Base-by-base conservation (phyloP, 2,797 vertebrate species). In the Esox lucius region DNA sequence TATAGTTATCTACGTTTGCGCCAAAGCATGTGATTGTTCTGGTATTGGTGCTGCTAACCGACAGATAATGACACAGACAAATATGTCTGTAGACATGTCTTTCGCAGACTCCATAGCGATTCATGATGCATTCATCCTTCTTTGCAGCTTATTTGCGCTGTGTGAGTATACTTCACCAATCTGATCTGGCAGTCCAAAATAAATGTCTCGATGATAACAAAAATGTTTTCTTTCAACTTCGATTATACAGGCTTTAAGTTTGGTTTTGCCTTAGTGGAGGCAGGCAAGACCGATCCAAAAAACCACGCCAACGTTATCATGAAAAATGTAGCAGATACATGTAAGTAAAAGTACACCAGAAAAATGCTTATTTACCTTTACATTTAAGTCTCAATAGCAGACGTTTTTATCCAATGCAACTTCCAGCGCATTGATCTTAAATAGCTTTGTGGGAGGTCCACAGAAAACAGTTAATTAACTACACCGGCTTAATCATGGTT, bases 261-360 rank as follows among this genome's bases (percentile, higher is more conserved):
- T 49, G 46, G 68, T 16, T 70, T 70, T 70, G 68, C 46, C 13
- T 70, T 70, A 24, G 46, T 70, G n/a, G 68, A 70, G 22, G 24
- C 46, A 31, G 46, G 68, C 42, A 51, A 70, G 24, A 70, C 68
- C 9, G 42, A 49, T 31, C 68, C 65, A 19, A 35, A 67, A 31
- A 35, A 67, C 17, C 5, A 19, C 65, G 33, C 65, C 65, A 39
- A 67, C n/a, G 31, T 67, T 31, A 5, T 67, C 28, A 35, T 67
- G 16, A 64, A 64, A 64, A 64, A 64, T 31, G 22, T 64, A 64
- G 24, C 61, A 28, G 61, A 31, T 24, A 64, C 61, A 31, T 64
- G 61, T 64, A 64, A 64, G 61, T 64, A 39, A 39, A 39, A 8
- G 35, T 39, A 39, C 4, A 39, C 35, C 35, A 39, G 33, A 39